These are phyloP conservation scores for Pseudomyrmex dendroicus DNA, from an alignment of 1,140 invertebrate genomes.

Conservation along the genomic window DNA sequence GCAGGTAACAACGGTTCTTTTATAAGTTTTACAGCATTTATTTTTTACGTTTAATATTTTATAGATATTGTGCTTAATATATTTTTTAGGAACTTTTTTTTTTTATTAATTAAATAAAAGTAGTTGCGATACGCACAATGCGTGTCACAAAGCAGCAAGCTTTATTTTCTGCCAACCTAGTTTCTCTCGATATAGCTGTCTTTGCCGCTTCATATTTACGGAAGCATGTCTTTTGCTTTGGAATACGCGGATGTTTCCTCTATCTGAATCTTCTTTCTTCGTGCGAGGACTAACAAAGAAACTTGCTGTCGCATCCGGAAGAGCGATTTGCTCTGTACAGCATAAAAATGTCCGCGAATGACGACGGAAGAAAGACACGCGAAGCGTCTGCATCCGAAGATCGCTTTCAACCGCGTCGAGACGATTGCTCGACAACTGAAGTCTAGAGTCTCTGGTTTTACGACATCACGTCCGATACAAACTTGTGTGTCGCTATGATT, in stretches of 20 bases:
- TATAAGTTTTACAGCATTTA: background rate
- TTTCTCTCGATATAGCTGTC: background rate
- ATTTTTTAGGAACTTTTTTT: background rate
- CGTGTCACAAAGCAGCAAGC: background rate
- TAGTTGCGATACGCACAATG: background rate
- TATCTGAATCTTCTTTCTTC: slow-evolving; percentile 29
- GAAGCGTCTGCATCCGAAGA: slow-evolving; percentile 20
- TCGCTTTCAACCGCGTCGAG: slow-evolving; percentile 50
- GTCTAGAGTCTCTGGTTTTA: slow-evolving; percentile 52
- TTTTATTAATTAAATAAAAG: background rate
- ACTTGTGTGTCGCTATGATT: slow-evolving; percentile 8
- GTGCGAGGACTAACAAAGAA: slow-evolving; percentile 13
- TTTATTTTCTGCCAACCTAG: slow-evolving; percentile 21
- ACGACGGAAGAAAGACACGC: slow-evolving; percentile 51
- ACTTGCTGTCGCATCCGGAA: slow-evolving; percentile 59
- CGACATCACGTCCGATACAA: slow-evolving; percentile 50
- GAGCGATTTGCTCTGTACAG: background rate
- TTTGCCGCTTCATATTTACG: background rate
- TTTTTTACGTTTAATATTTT: background rate
- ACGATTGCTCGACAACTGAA: slow-evolving; percentile 36
- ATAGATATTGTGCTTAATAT: no score
- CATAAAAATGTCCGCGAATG: slow-evolving; percentile 38
- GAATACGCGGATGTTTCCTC: slow-evolving; percentile 14
- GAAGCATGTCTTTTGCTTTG: slow-evolving; percentile 8
- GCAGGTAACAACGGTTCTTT: background rate